Evolutionary conservation across 2,113 vertebrate species (phyloP), one percentile per base, ranked within the genome.

Genomic region (Hippocampus guttulatus): DNA sequence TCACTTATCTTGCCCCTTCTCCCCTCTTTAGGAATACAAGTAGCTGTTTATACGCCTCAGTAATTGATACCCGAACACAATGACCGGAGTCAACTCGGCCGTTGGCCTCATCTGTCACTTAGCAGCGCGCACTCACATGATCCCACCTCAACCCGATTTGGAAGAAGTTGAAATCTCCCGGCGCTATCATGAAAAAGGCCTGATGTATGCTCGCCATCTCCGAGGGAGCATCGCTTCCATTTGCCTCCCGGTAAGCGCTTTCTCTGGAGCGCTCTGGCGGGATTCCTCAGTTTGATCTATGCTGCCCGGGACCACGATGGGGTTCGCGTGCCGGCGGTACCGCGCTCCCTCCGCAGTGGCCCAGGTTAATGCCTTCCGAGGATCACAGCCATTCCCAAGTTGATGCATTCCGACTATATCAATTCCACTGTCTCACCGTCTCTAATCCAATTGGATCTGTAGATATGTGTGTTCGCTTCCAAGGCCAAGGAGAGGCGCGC

Each of bases 121-220:
- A 33, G 66, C 68, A 65, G 75, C 63, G 60, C 63, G 30, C 74
- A 70, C 52, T 18, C 65, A n/a, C 69, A 72, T 75, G 61, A 70
- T 25, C 71, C 70, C 69, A 71, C 83, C 73, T 79, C 70, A 65
- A 64, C 74, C 78, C 57, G 74, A 79, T 81, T 76, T 55, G 8
- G 80, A 78, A 81, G 78, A 70, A 73, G 77, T 77, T 85, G 76
- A 85, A 83, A 90, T 90, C 87, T 89, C 74, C 67, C 67, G 65
- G 72, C 66, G 40, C 85, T 87, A 91, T 90, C 90, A 89, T 86
- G 33, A 82, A 86, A 86, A 89, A 89, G 84, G 85, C 85, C 88
- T 85, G 52, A 55, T 55, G 52, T 78, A 82, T 83, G 89, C 81
- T 77, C 71, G 64, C 73, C 67, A 75, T 82, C 71, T 79, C 80